Evolutionary conservation across 2,888 invertebrate genomes (phyloP).

Genomic region (Drosophila yooni): DNA sequence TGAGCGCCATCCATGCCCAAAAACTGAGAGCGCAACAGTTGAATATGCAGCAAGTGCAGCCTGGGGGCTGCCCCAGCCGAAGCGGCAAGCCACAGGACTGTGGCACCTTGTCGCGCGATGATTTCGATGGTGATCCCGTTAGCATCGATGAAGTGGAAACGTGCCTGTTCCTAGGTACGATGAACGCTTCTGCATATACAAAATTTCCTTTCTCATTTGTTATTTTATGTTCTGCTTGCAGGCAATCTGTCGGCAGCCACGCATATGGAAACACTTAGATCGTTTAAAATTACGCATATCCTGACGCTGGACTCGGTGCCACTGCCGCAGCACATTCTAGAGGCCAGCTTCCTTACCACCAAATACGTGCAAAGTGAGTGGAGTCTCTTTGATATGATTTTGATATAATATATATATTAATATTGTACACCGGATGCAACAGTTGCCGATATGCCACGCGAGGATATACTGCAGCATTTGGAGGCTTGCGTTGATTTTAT

Average conservation of each 20-base stretch:
- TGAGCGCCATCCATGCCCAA: slow-evolving; percentile 16
- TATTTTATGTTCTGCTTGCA: slow-evolving; percentile 76
- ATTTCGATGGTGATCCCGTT: slow-evolving; percentile 85
- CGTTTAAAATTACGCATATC: slow-evolving; percentile 90
- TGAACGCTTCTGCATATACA: not conserved
- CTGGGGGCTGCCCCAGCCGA: slow-evolving; percentile 1
- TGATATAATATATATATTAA: not conserved
- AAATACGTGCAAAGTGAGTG: slow-evolving; percentile 91
- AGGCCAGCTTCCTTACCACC: slow-evolving; percentile 88
- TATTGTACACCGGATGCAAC: slow-evolving; percentile 86
- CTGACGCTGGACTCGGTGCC: slow-evolving; percentile 94
- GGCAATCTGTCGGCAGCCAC: slow-evolving; percentile 93
- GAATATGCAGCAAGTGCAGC: slow-evolving; percentile 28
- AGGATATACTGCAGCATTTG: slow-evolving; percentile 92
- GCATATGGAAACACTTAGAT: slow-evolving; percentile 88
- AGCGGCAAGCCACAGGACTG: slow-evolving; percentile 50
- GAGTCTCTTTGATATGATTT: not conserved
- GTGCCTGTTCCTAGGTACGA: slow-evolving; percentile 83
- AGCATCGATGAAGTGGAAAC: slow-evolving; percentile 84
- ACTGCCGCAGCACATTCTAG: slow-evolving; percentile 90
- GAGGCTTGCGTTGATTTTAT: slow-evolving; percentile 92
- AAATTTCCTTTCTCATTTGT: not conserved
- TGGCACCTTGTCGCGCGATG: slow-evolving; percentile 79
- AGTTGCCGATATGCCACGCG: slow-evolving; percentile 93
- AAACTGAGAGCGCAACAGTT: slow-evolving; percentile 39